Evolutionary conservation across 2,113 vertebrate species (phyloP).

Genomic region (Natator depressus): DNA sequence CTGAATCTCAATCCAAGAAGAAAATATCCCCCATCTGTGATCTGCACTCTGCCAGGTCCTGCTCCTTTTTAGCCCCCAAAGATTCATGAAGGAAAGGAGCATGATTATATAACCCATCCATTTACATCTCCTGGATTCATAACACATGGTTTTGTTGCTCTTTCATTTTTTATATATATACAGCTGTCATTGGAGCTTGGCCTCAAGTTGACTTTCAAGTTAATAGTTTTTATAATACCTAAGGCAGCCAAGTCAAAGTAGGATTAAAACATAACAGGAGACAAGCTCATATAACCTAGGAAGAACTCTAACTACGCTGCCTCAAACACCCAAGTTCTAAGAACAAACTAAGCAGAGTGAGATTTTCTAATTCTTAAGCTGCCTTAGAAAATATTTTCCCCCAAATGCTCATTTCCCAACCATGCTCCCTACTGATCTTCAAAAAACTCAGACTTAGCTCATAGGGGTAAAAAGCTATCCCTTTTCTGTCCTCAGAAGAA

Average conservation of each 20-base stretch:
- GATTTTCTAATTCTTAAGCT: constrained; percentile 9
- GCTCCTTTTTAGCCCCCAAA: not conserved
- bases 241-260: constrained; percentile 26
- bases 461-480: not conserved
- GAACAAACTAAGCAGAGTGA: not conserved
- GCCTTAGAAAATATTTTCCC: not conserved
- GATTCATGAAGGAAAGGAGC: not conserved
- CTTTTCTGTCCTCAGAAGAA: not conserved
- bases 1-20: not conserved
- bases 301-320: not conserved
- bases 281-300: not conserved
- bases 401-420: not conserved
- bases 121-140: not conserved
- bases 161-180: not conserved
- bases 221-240: constrained; percentile 16
- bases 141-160: not conserved
- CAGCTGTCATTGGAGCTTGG: constrained; percentile 23
- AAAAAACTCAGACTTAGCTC: not conserved
- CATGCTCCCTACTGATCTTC: not conserved
- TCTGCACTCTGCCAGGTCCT: not conserved
- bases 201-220: constrained; percentile 48
- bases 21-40: not conserved
- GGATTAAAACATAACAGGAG: not conserved
- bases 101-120: not conserved
- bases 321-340: constrained; percentile 17